phyloP scores from a whole-genome alignment of 2,113 vertebrate species.

The Ornithorhynchus anatinus region DNA sequence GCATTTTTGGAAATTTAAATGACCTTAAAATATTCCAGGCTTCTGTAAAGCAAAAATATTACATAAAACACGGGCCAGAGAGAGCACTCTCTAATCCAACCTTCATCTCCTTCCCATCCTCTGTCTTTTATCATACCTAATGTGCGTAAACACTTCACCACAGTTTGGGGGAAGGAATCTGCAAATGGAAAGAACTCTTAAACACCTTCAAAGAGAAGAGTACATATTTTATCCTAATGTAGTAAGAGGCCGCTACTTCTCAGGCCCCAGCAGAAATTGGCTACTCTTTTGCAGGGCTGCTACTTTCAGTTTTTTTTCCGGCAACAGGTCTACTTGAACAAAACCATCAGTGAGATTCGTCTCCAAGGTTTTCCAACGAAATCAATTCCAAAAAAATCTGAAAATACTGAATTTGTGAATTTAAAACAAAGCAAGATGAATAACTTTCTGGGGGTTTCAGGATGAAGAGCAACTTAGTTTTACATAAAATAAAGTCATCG shows the following conservation, averaged over 20 bases:
- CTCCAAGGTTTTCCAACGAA: too few relatives aligned
- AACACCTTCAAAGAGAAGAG: slow-evolving; percentile 46
- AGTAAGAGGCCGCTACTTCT: slow-evolving; percentile 57
- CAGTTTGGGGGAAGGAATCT: slow-evolving; percentile 47
- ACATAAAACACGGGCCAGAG: slow-evolving; percentile 11
- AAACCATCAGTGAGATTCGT: too few relatives aligned
- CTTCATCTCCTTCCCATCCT: not conserved
- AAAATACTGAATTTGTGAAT: too few relatives aligned
- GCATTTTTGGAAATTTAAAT: slow-evolving; percentile 40
- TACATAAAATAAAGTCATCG: too few relatives aligned
- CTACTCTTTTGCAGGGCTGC: not conserved
- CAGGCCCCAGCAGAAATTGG: slow-evolving; percentile 1
- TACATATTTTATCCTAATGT: slow-evolving; percentile 77
- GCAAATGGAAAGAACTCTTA: slow-evolving; percentile 53
- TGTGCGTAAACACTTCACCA: slow-evolving; percentile 52
- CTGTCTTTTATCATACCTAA: slow-evolving; percentile 59
- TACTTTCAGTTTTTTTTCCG: not conserved
- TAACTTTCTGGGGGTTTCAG: too few relatives aligned
- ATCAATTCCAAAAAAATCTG: too few relatives aligned
- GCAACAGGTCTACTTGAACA: not conserved
- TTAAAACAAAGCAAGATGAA: too few relatives aligned
- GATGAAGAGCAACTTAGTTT: too few relatives aligned
- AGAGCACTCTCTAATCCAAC: slow-evolving; percentile 16
- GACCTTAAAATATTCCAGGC: slow-evolving; percentile 30
- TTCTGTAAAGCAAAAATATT: slow-evolving; percentile 38